Evolutionary conservation across 1,140 invertebrate species (phyloP).

Genomic region (Leptopilina boulardi): DNA sequence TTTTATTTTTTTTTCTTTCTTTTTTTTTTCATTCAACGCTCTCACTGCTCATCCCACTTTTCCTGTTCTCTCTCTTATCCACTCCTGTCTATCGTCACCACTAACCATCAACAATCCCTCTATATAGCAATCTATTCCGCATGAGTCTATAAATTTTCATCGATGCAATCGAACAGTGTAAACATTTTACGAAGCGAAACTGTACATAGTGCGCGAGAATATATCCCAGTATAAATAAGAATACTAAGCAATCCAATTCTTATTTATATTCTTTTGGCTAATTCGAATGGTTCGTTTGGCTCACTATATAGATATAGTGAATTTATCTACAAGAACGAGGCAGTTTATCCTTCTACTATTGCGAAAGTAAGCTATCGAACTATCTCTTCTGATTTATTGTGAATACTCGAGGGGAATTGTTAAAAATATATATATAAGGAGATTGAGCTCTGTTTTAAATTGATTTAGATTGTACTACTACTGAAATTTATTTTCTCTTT

Average conservation of each 20-base stretch:
- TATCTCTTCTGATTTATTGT: not conserved
- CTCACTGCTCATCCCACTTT: not conserved
- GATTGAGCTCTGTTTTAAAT: slow-evolving; percentile 3
- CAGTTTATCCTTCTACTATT: not conserved
- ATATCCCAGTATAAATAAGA: not conserved
- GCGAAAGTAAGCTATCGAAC: not conserved
- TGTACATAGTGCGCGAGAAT: not conserved
- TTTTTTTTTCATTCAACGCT: not conserved
- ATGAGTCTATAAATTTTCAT: slow-evolving; percentile 29
- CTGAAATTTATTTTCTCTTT: not conserved
- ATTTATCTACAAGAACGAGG: slow-evolving; percentile 22
- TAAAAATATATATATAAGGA: slow-evolving; percentile 22
- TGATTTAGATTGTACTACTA: not conserved
- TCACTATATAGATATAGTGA: not conserved
- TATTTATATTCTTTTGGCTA: slow-evolving; percentile 30
- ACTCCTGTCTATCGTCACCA: not conserved
- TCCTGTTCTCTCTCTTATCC: not conserved
- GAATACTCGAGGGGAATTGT: slow-evolving; percentile 1
- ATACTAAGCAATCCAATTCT: not conserved
- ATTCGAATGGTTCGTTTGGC: slow-evolving; percentile 7
- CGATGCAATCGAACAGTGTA: slow-evolving; percentile 12
- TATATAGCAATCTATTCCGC: not conserved
- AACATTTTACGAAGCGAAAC: slow-evolving; percentile 6
- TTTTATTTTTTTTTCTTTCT: not conserved
- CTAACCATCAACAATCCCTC: slow-evolving; percentile 2